Evolutionary conservation across 2,797 vertebrate genomes (phyloP), one percentile per base, ranked within the genome.

Genomic region (Poliocrania exsul): DNA sequence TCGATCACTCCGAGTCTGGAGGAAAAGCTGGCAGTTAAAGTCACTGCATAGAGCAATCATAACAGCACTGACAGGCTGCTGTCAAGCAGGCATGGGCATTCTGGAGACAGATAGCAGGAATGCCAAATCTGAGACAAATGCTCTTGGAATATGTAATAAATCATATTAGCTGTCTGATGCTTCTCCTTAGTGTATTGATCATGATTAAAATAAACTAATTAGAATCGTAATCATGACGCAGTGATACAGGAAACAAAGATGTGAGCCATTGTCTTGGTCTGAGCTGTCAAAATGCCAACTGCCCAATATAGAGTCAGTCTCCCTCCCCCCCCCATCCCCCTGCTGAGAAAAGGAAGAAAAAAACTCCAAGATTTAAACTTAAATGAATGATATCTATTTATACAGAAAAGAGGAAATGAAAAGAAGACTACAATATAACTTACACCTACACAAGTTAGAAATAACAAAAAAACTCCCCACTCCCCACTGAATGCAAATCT

Each of bases 121-220:
- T 92, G 88, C 93, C 88, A 81, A 65, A 94, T 64, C 60, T 35
- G 78, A 95, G 92, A 96, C 58, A 90, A 95, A 97, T 77, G 66
- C 61, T 74, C 75, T 60, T 65, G 33, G 37, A 96, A 96, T 95
- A 90, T 51, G 69, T 86, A 85, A 95, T 97, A 96, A 93, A 96
- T 97, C 88, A 86, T 83, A 95, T 94, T 64, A 83, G 50, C 58
- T 91, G 46, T 69, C 93, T 73, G 79, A 46, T 65, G 51, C 26
- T 44, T 95, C 86, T 95, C 81, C 73, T 92, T 92, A 86, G 92
- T 84, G 74, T 84, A 95, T 81, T 64, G 87, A 95, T 91, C 28
- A 10, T 88, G 94, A 97, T 97, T 97, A 95, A 97, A 97, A 94
- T 91, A 81, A 95, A 94, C 80, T 95, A 94, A 96, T 96, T 97